Evolutionary conservation across 1,140 invertebrate species (phyloP), one percentile per base, ranked within the genome.

Genomic region (Papilio polyxenes): DNA sequence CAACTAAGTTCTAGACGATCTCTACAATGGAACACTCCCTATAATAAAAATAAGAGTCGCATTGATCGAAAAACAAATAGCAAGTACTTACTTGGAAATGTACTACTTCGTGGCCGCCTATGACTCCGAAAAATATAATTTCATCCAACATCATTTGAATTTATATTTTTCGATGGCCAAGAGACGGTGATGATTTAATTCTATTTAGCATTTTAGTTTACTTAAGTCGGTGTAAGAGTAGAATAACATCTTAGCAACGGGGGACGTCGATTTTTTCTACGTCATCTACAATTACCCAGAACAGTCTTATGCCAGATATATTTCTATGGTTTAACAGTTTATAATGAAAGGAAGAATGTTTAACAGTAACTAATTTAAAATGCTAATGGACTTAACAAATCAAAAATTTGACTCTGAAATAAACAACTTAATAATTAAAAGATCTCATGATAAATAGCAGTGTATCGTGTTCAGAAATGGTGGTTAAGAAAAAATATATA

Each of bases 391-490:
- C n/a, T 8, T 13, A 65, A 65, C 23, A 65, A 65, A 65, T 65
- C 23, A 31, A 10, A 23, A 13, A 65, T 3, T 65, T 3, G 62
- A 65, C 62, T 65, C 62, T 31, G 62, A 65, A 65, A 62, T 23
- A 62, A 65, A 65, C 20, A 11, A 53, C 9, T 6, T 23, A 23
- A 65, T 20, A 65, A 65, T 62, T 62, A 65, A 31, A 23, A 23
- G 10, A 65, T 65, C 59, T 62, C 2, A 9, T 62, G 6, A 20
- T 31, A 31, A 31, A 65, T 65, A 31, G 62, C 62, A 65, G 62
- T 13, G 23, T 65, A 65, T 72, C 65, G 65, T 72, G 65, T 72
- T 72, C 65, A 72, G 65, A 72, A 72, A 72, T 72, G 65, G 65
- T 72, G 65, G 65, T 15, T 37, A 69, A 72, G 37, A 72, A 72